Conservation (phyloP, 2,797 vertebrate genomes). For the Amblyopsis hoosieri region DNA sequence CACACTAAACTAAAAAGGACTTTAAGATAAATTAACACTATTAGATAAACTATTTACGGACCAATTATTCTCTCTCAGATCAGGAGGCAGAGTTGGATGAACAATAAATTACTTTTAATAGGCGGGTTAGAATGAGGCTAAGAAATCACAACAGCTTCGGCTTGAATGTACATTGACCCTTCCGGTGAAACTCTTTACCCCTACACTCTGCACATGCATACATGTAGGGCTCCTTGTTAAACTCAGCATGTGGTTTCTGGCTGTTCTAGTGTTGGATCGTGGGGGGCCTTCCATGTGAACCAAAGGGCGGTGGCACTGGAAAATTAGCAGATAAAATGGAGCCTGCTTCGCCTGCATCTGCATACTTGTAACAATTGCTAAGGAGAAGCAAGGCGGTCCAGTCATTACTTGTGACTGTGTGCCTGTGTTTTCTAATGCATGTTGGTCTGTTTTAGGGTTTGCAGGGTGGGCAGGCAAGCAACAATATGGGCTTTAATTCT, state of each 20-base stretch:
- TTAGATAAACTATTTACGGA: constrained; percentile 15
- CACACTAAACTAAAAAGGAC: constrained; percentile 16
- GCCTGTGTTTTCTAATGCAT: constrained; percentile 7
- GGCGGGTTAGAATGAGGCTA: constrained; percentile 31
- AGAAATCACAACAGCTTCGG: constrained; percentile 52
- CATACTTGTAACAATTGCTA: constrained; percentile 42
- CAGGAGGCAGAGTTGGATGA: constrained; percentile 75
- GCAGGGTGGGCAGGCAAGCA: constrained; percentile 53
- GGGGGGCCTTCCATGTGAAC: constrained; percentile 54
- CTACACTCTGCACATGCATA: background rate
- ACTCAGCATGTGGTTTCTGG: constrained; percentile 65
- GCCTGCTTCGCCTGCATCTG: constrained; percentile 49
- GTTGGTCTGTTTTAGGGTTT: constrained; percentile 17
- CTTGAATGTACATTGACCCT: constrained; percentile 73
- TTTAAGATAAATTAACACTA: constrained; percentile 18
- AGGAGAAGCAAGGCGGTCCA: constrained; percentile 42
- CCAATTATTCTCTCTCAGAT: constrained; percentile 44
- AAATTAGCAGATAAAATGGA: constrained; percentile 55
- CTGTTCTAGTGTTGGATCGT: constrained; percentile 53
- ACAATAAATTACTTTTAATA: constrained; percentile 55
- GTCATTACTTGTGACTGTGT: constrained; percentile 34
- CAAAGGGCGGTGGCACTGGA: constrained; percentile 45
- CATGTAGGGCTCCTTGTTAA: constrained; percentile 57
- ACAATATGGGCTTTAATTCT: constrained; percentile 81
- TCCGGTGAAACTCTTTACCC: constrained; percentile 50